Evolutionary conservation across 92 coral and sea anemone genomes (phyloP), one percentile per base, ranked within the genome.

Genomic region (Palythoa heliodiscus): DNA sequence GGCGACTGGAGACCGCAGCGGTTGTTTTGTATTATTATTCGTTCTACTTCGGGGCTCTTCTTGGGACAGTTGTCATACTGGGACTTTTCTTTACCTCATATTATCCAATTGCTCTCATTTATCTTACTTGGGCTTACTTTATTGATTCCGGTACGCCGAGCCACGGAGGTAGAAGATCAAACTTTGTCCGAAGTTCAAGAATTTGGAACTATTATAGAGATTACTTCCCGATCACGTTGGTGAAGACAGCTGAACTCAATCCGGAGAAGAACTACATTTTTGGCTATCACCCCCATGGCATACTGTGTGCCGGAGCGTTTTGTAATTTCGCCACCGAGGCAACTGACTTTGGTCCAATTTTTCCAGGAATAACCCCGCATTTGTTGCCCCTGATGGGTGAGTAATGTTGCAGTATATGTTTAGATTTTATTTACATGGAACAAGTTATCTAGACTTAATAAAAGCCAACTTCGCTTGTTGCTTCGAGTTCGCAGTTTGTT

Each of bases 271-370:
- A 97, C 82, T 97, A 94, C 60, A 86, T 97, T 52, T 94, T 97
- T 90, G 98, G 98, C 4, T 97, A 97, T 82, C 99, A 97, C 86
- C 99, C 99, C 6, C 99, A 97, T 63, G 99, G 99, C 10, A 68
- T 94, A 5, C 87, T 97, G n/a, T 94, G 99, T 86, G 94, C 96
- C 10, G 99, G 99, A 64, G 99, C 99, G 19, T 95, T 97, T 52
- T 95, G 98, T 79, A 97, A 97, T 90, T 97, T 97, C 53, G 96
- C 98, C 43, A 97, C 99, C 43, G 99, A 97, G 67, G 99, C 99
- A 23, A 97, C 98, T 50, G 90, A 90, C 86, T 97, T 97, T 84
- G 88, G 92, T 64, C 72, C 83, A 9, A 85, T 91, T 11, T 97
- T 94, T 58, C 99, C 99, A 11, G 99, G 98, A 40, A 95, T 97